Percentiles rank a stretch among this genome's conserved stretches.
Evolutionary conservation across 2,888 invertebrate genomes (phyloP).

Genomic region (Chaetoderma sp.): DNA sequence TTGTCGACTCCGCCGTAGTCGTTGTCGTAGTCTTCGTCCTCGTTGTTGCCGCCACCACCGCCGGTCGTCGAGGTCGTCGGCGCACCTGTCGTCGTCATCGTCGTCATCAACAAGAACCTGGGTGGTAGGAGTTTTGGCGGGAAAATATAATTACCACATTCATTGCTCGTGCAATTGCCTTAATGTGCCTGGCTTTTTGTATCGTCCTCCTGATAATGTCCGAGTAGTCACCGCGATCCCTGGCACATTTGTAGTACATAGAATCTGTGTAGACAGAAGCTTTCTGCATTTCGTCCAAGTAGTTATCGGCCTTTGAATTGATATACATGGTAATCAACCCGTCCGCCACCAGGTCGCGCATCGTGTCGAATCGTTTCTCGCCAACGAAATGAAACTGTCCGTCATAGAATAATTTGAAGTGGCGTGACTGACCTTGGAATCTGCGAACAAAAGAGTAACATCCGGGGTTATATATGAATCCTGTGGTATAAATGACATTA

Average conservation of each 20-base stretch:
- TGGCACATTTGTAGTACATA: not conserved
- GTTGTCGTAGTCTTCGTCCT: no score
- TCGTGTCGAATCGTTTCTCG: conserved; percentile 2
- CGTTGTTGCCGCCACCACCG: no score
- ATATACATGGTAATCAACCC: conserved; percentile 1
- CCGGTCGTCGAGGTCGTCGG: no score
- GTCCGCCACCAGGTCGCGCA: not conserved
- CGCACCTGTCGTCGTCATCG: no score
- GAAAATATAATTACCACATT: no score
- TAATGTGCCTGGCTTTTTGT: not conserved
- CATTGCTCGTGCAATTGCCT: not conserved
- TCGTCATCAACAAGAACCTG: no score
- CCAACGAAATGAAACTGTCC: conserved; percentile 9
- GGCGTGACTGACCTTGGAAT: not conserved
- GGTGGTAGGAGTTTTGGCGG: no score
- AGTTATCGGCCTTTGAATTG: not conserved
- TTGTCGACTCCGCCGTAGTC: no score
- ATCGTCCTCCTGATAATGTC: conserved; percentile 3
- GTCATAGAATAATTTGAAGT: conserved; percentile 6
- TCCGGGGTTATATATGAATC: not conserved
- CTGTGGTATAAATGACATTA: not conserved
- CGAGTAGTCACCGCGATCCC: not conserved
- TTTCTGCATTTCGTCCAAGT: conserved; percentile 1
- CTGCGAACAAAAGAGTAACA: not conserved
- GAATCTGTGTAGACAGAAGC: not conserved